Percentiles rank a stretch among this genome's conserved stretches.
phyloP scores from a whole-genome alignment of 2,797 vertebrate species.

The Sebastes itinus region DNA sequence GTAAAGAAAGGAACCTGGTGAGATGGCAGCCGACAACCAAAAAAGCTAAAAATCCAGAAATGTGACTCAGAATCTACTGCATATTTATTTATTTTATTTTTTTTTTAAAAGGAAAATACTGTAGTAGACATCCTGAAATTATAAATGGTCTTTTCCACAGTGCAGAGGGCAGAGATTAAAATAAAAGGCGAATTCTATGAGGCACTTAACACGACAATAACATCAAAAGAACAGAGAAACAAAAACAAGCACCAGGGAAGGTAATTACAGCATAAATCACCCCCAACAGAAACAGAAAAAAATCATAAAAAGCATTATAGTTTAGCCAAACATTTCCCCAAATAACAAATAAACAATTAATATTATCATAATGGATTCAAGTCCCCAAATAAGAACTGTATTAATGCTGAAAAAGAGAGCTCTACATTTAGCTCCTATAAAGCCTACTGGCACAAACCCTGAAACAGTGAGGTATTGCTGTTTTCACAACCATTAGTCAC shows the following conservation, averaged over 20 bases:
- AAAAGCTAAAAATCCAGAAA: neutral
- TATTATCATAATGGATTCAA: constrained; percentile 14
- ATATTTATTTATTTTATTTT: neutral
- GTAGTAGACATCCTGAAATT: neutral
- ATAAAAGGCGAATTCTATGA: constrained; percentile 10
- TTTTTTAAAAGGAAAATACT: neutral
- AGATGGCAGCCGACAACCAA: neutral
- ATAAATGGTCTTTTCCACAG: neutral
- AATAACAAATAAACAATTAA: constrained; percentile 18
- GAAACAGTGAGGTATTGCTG: constrained; percentile 25
- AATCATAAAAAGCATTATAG: neutral
- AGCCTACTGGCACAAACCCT: neutral
- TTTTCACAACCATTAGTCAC: constrained; percentile 49
- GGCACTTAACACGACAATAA: constrained; percentile 13
- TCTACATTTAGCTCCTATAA: neutral
- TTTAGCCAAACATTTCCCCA: neutral
- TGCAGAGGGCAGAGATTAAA: constrained; percentile 21
- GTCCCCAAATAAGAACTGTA: neutral
- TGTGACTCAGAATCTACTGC: neutral
- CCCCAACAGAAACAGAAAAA: neutral
- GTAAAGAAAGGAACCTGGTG: neutral
- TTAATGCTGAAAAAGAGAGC: neutral
- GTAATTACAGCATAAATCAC: constrained; percentile 41
- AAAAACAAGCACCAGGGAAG: constrained; percentile 16
- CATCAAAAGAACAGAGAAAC: constrained; percentile 14